Base-by-base conservation (phyloP, 1,140 invertebrate species). In the Leptinotarsa lineolata region DNA sequence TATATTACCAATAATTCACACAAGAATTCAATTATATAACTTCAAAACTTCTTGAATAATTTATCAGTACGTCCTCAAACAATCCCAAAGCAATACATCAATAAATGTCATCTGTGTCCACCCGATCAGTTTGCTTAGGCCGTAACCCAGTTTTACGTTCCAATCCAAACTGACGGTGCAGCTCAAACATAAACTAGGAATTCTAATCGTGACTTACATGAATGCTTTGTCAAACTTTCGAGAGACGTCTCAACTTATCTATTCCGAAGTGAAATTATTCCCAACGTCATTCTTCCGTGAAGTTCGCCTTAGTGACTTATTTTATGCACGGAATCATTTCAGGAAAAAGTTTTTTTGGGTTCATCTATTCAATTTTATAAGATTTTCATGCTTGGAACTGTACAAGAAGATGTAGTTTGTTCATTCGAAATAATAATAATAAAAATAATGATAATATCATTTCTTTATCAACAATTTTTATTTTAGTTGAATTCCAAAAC, bases 241-340 rank as follows among this genome's bases (percentile, higher is more conserved):
- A 15, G 16, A 30, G 15, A 64, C 24, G 61, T 64, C 13, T 15
- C 20, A 4, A 30, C 61, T 18, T 30, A 64, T 22, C 61, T 22
- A 64, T 64, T 64, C 61, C n/a, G 21, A 22, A 20, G 21, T 22
- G 22, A 20, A 20, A 64, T 64, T 64, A 21, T 18, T 18, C 21
- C 11, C 6, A 18, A 64, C 24, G 61, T 64, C 16, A 64, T 15
- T 64, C 21, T 30, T 16, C 21, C 20, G 20, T 2, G 15, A 21
- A 64, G 61, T 64, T 64, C 21, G 24, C 4, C 61, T 64, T 64
- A 22, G 61, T 13, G 21, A 64, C 22, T 64, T 64, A 64, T 0
- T 64, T 64, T 2, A 22, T 20, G 21, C 61, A 20, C 61, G 24
- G 22, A 64, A 20, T 64, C 61, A 21, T 2, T 64, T 12, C 13